Conservation (phyloP, 1,140 invertebrate genomes). For the Bombus affinis region DNA sequence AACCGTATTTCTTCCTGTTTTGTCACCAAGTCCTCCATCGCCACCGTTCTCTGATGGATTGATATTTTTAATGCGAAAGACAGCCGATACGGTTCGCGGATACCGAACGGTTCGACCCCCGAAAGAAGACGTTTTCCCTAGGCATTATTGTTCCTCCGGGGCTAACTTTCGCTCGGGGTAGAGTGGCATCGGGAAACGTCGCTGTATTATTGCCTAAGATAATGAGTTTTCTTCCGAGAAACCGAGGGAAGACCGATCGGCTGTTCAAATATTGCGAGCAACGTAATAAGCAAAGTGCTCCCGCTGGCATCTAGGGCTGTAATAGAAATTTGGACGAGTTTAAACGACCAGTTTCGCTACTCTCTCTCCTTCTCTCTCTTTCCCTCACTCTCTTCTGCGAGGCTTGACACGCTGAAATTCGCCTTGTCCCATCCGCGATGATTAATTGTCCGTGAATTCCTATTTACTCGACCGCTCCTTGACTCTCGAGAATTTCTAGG, state of each 20-base stretch:
- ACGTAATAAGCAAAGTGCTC: conserved; percentile 62
- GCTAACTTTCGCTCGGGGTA: background rate
- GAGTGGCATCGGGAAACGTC: conserved; percentile 44
- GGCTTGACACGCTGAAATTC: background rate
- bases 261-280: conserved; percentile 61
- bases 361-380: background rate
- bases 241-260: conserved; percentile 59
- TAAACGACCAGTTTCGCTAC: conserved; percentile 7
- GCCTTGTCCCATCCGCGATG: background rate
- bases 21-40: conserved; percentile 21
- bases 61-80: conserved; percentile 74
- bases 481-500: background rate
- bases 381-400: background rate
- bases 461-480: conserved; percentile 4
- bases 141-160: conserved; percentile 63
- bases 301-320: conserved; percentile 30
- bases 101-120: conserved; percentile 12
- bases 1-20: conserved; percentile 56
- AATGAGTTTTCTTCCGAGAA: conserved; percentile 61
- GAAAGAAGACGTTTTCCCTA: conserved; percentile 51
- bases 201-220: conserved; percentile 64
- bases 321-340: conserved; percentile 49
- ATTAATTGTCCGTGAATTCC: conserved; percentile 24
- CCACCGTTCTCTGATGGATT: conserved; percentile 71
- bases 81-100: conserved; percentile 65